These are phyloP conservation scores for Cyclopterus lumpus DNA, from an alignment of 2,797 vertebrate species.

Conservation along the genomic window DNA sequence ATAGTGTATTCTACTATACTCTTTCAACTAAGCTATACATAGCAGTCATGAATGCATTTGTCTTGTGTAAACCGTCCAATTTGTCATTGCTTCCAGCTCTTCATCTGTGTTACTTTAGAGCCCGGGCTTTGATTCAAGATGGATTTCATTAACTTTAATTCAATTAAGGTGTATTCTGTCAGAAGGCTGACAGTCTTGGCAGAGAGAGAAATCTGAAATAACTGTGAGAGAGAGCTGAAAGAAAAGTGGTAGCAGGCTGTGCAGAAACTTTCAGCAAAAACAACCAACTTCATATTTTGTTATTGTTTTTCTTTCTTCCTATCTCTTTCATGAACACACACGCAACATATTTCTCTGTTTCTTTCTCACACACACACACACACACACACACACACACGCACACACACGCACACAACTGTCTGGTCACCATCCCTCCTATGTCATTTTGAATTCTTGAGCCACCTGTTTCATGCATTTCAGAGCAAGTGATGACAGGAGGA, in stretches of 20 bases:
- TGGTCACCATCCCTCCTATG: conserved; percentile 65
- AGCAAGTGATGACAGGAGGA: conserved; percentile 78
- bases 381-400: conserved; percentile 33
- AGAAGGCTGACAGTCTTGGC: conserved; percentile 22
- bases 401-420: conserved; percentile 51
- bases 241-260: conserved; percentile 12
- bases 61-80: conserved; percentile 30
- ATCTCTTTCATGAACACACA: conserved; percentile 37
- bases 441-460: conserved; percentile 73
- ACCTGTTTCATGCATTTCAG: conserved; percentile 80
- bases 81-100: conserved; percentile 43
- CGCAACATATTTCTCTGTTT: conserved; percentile 21
- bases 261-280: conserved; percentile 23
- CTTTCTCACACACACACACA: conserved; percentile 24
- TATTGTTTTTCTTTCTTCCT: conserved; percentile 42
- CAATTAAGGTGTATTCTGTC: conserved; percentile 53
- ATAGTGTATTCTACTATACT: conserved; percentile 12
- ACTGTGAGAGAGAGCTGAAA: conserved; percentile 15
- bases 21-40: conserved; percentile 31
- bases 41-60: conserved; percentile 40
- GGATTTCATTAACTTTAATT: conserved; percentile 62
- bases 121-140: conserved; percentile 43
- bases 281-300: conserved; percentile 17
- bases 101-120: conserved; percentile 46
- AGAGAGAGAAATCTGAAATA: conserved; percentile 27